phyloP scores from a whole-genome alignment of 2,888 invertebrate species.

The Magallana nippona region DNA sequence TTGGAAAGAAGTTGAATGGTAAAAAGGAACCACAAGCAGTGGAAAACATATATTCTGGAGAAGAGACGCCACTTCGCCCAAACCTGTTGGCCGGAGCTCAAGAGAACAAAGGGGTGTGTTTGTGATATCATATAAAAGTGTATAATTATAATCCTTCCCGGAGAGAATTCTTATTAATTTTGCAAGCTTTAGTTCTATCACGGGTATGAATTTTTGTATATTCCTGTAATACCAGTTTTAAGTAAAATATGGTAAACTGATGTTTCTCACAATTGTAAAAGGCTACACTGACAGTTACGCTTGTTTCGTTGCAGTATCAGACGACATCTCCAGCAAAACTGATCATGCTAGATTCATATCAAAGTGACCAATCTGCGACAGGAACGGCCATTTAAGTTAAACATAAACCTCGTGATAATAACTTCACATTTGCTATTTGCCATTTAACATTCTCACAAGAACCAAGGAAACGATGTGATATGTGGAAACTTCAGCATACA shows the following conservation, averaged over 20 bases:
- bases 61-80: slow-evolving; percentile 41
- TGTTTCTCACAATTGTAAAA: background rate
- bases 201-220: background rate
- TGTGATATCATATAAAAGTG: background rate
- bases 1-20: background rate
- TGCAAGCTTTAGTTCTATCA: background rate
- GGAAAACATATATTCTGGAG: slow-evolving; percentile 38
- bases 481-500: too few relatives aligned
- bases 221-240: background rate
- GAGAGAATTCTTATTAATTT: too few relatives aligned
- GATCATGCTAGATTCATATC: background rate
- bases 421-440: too few relatives aligned
- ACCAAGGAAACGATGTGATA: too few relatives aligned
- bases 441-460: too few relatives aligned
- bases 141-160: too few relatives aligned
- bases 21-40: slow-evolving; percentile 3
- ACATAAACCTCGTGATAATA: too few relatives aligned
- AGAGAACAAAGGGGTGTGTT: slow-evolving; percentile 49
- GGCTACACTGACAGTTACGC: background rate
- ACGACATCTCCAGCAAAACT: slow-evolving; percentile 41
- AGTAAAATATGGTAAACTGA: background rate
- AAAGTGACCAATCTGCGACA: background rate
- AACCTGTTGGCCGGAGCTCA: slow-evolving; percentile 24
- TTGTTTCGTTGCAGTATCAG: slow-evolving; percentile 38
- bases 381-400: background rate